A percentile compares a stretch with the other conserved stretches of the same genome.
phyloP scores from a whole-genome alignment of 2,797 vertebrate species.

The Brachymystax lenok region DNA sequence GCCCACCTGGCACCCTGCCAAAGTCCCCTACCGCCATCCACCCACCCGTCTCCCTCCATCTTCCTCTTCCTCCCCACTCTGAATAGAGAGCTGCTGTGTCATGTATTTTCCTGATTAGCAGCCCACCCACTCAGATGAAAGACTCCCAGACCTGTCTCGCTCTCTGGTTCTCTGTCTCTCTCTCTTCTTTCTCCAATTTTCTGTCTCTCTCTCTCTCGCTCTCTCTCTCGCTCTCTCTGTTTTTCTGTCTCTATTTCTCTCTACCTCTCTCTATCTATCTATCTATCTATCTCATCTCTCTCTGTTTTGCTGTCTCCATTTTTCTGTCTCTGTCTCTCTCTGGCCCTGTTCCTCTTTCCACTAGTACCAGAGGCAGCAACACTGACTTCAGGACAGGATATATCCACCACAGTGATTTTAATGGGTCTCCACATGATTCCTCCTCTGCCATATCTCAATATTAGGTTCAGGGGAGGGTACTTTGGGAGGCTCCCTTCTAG shows the following conservation, averaged over 20 bases:
- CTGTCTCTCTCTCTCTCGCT: conserved; percentile 6
- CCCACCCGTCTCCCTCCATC: conserved; percentile 29
- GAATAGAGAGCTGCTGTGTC: conserved; percentile 63
- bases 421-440: neutral
- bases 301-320: conserved; percentile 13
- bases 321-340: neutral
- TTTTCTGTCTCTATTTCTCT: neutral
- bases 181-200: neutral
- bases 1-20: conserved; percentile 60
- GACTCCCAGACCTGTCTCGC: conserved; percentile 45
- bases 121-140: conserved; percentile 63
- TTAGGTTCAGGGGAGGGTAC: neutral
- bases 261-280: too few species aligned
- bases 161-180: conserved; percentile 10
- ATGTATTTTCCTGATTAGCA: conserved; percentile 72
- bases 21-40: conserved; percentile 1
- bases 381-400: neutral
- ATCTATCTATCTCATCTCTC: neutral
- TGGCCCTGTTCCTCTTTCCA: neutral
- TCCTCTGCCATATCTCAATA: neutral
- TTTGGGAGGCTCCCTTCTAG: neutral
- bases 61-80: conserved; percentile 34
- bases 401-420: neutral
- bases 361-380: neutral
- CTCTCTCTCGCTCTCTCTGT: conserved; percentile 6